Percentiles rank a stretch among this genome's conserved stretches.
These are phyloP conservation scores for Perodicticus potto DNA, from an alignment of 2,797 vertebrate genomes.

Conservation along the genomic window DNA sequence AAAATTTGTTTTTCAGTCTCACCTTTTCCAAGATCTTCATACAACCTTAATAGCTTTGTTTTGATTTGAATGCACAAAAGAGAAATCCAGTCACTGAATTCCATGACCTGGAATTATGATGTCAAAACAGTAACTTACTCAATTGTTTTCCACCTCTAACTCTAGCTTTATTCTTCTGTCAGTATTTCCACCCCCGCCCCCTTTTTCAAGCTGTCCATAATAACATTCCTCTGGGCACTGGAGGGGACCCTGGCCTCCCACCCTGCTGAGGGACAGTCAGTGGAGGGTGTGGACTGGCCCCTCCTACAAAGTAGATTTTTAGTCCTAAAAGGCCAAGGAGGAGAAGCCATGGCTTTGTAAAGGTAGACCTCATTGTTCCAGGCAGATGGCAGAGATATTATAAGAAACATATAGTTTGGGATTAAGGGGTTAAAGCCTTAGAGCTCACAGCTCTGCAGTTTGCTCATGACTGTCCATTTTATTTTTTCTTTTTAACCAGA, in stretches of 20 bases:
- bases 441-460: not conserved
- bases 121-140: conserved; percentile 41
- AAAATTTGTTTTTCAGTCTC: not conserved
- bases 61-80: conserved; percentile 57
- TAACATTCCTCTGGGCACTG: not conserved
- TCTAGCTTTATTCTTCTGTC: not conserved
- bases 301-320: not conserved
- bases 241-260: not conserved
- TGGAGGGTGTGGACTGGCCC: not conserved
- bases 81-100: conserved; percentile 35
- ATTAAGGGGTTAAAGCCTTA: not conserved
- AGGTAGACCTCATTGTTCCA: not conserved
- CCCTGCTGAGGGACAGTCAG: accelerated
- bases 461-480: not conserved
- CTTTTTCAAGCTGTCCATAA: not conserved
- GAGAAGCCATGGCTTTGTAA: not conserved
- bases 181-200: not conserved
- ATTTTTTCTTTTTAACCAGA: not conserved
- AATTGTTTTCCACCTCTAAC: conserved; percentile 41
- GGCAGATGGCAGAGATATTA: not conserved
- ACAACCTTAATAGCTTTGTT: conserved; percentile 60
- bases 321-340: not conserved
- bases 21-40: conserved; percentile 15
- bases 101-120: conserved; percentile 58
- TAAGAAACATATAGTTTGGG: not conserved